Conservation (phyloP, 2,113 vertebrate species). For the Hypanus sabinus region DNA sequence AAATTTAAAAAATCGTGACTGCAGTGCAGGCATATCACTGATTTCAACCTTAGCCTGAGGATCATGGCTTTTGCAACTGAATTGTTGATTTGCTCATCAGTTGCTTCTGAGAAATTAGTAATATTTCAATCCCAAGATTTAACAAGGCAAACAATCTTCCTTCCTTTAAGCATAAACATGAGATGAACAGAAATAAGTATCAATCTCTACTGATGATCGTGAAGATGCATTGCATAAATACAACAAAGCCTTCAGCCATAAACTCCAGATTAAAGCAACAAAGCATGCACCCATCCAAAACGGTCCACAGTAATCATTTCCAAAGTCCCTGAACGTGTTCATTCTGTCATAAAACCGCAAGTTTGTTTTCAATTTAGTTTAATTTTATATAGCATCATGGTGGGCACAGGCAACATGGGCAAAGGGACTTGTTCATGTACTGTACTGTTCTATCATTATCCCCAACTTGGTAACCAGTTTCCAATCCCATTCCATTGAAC, state of each 20-base stretch:
- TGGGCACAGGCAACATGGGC: too few relatives aligned
- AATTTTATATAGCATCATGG: too few relatives aligned
- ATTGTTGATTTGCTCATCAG: background rate
- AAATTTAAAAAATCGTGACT: background rate
- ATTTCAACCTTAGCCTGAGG: background rate
- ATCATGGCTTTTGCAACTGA: background rate
- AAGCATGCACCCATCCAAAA: too few relatives aligned
- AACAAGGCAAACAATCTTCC: background rate
- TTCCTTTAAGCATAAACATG: background rate
- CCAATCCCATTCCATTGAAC: background rate
- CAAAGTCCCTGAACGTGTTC: too few relatives aligned
- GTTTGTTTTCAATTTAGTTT: too few relatives aligned
- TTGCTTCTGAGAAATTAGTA: background rate
- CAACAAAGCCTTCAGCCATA: too few relatives aligned
- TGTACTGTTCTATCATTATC: too few relatives aligned
- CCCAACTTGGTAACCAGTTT: too few relatives aligned
- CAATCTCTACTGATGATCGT: background rate
- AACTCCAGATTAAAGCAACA: too few relatives aligned
- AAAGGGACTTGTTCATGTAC: too few relatives aligned
- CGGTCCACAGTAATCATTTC: too few relatives aligned
- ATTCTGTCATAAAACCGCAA: too few relatives aligned
- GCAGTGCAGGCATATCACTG: background rate
- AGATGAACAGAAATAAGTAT: background rate
- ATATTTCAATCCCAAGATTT: background rate
- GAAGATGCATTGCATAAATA: background rate